Evolutionary conservation across 2,797 vertebrate genomes (phyloP), one percentile per base, ranked within the genome.

Genomic region (Peromyscus attwateri): DNA sequence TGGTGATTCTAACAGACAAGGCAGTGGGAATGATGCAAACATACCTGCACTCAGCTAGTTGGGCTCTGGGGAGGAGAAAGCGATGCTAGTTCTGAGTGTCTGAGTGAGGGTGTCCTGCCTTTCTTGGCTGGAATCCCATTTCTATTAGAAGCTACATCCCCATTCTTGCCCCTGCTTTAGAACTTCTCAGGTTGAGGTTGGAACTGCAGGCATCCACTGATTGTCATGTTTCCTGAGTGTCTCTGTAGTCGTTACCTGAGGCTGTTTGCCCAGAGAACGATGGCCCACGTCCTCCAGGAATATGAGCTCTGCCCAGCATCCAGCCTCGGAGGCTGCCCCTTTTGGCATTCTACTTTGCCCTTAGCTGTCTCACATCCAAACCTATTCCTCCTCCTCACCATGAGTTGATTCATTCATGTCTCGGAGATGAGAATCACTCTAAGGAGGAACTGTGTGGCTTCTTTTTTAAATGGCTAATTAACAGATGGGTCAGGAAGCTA

Each of bases 381-480:
- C 43, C 71, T n/a, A 10, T 90, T 87, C 60, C 57, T 79, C 55
- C 90, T 94, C n/a, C 80, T 97, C 60, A 60, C 60, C 82, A 73
- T 4, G 46, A 91, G 77, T 94, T 91, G 95, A 81, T 96, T 96
- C 95, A 92, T 96, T 89, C 81, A 91, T 57, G 70, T 97, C 88
- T 95, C 37, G 0, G 82, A 98, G 57, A 95, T 82, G 79, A 97
- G 79, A 92, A 62, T 92, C n/a, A 31, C 76, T 94, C 94, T 73
- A 95, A 94, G 57, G 55, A 94, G 89, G 80, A 57, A 46, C 62
- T 43, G 11, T 75, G 71, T 76, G 77, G 37, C 82, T 92, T 73
- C 70, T 49, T 91, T 62, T 97, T 73, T 23, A 2, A 95, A 91
- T 89, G 92, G 85, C 85, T 95, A 80, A 92, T 95, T 95, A 96